phyloP scores from a whole-genome alignment of 2,113 vertebrate genomes.

The Sclerurus mexicanus region DNA sequence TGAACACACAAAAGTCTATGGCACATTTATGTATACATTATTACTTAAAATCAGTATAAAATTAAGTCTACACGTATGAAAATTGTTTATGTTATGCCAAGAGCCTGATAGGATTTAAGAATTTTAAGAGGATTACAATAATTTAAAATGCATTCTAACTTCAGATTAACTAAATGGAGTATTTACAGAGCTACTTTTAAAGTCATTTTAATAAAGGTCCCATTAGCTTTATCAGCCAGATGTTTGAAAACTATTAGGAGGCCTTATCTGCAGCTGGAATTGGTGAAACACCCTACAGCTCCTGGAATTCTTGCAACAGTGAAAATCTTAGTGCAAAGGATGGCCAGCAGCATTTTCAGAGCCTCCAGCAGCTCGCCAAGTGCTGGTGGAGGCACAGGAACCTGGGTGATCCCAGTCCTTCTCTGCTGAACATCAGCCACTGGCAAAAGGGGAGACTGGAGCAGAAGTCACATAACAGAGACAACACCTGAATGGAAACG shows the following conservation, averaged over 20 bases:
- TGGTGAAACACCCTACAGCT: background rate
- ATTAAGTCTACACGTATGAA: slow-evolving; percentile 52
- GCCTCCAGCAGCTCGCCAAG: background rate
- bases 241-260: background rate
- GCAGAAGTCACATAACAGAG: background rate
- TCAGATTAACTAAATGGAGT: slow-evolving; percentile 14
- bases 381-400: background rate
- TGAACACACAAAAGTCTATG: slow-evolving; percentile 71
- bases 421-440: accelerated
- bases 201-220: slow-evolving; percentile 17
- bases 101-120: slow-evolving; percentile 40
- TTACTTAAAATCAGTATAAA: slow-evolving; percentile 67
- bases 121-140: slow-evolving; percentile 50
- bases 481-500: background rate
- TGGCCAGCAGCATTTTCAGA: background rate
- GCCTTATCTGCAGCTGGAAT: background rate
- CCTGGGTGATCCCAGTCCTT: background rate
- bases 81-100: slow-evolving; percentile 38
- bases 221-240: background rate
- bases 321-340: background rate
- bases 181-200: slow-evolving; percentile 58
- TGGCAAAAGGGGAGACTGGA: background rate
- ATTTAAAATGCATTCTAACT: slow-evolving; percentile 53
- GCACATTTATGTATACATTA: slow-evolving; percentile 67
- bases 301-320: background rate